These are phyloP conservation scores for Scrobipalpa costella DNA, from an alignment of 2,888 invertebrate species.

Conservation along the genomic window DNA sequence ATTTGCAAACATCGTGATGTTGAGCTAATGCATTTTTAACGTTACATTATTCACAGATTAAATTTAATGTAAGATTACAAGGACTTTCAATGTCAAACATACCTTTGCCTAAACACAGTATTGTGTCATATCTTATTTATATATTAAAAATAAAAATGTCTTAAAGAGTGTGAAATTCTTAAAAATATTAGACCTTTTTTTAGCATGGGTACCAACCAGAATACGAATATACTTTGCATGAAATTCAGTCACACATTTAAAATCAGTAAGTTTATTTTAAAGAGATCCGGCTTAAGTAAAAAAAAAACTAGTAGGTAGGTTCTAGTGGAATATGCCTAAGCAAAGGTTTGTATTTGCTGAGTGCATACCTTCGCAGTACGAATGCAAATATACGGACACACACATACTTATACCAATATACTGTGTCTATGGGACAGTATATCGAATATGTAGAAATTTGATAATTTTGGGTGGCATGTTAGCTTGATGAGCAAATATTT, in stretches of 20 bases:
- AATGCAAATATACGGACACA: constrained; percentile 49
- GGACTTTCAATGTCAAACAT: too few relatives aligned
- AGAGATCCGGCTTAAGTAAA: background rate
- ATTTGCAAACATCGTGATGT: constrained; percentile 18
- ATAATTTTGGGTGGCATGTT: background rate
- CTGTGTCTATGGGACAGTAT: background rate
- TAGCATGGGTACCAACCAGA: too few relatives aligned
- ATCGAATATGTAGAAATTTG: constrained; percentile 3
- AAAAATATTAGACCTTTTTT: background rate
- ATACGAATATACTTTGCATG: background rate
- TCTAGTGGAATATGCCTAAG: constrained; percentile 20
- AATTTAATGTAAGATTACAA: too few relatives aligned
- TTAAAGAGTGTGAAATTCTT: background rate
- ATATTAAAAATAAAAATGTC: too few relatives aligned
- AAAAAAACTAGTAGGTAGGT: background rate
- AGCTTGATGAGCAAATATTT: constrained; percentile 7
- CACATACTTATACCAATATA: background rate
- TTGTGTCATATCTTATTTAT: too few relatives aligned
- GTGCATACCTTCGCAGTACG: constrained; percentile 61
- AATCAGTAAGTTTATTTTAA: background rate
- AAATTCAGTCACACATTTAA: background rate
- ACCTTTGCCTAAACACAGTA: too few relatives aligned
- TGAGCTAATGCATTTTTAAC: background rate
- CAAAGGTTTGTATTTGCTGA: constrained; percentile 52
- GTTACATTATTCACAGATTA: background rate